phyloP scores from a whole-genome alignment of 1,140 invertebrate species.

The Caenorhabditis tropicalis region DNA sequence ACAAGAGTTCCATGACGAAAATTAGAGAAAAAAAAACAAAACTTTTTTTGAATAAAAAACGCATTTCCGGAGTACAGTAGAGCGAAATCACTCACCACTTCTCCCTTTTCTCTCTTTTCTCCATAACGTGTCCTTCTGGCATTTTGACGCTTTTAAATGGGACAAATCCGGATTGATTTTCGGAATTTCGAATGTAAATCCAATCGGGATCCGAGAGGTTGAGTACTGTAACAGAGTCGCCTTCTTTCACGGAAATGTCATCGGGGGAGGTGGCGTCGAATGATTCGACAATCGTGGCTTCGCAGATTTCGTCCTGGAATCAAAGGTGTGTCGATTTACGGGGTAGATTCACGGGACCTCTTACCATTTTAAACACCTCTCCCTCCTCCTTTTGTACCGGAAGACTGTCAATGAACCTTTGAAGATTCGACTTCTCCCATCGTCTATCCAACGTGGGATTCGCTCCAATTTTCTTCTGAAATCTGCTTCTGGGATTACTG shows the following conservation, averaged over 20 bases:
- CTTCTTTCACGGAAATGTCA: not conserved
- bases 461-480: not conserved
- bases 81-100: not conserved
- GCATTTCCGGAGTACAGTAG: too few species aligned
- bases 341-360: not conserved
- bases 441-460: not conserved
- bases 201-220: constrained; percentile 5
- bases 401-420: constrained; percentile 40
- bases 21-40: too few species aligned
- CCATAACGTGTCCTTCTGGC: not conserved
- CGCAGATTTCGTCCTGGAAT: constrained; percentile 27
- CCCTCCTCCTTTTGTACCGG: constrained; percentile 47
- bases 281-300: not conserved
- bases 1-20: too few species aligned
- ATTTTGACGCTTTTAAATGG: not conserved
- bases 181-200: not conserved
- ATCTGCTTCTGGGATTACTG: too few species aligned
- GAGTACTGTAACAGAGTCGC: not conserved
- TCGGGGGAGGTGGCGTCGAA: not conserved
- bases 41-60: too few species aligned
- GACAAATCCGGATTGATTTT: constrained; percentile 1
- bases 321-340: not conserved
- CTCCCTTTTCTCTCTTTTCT: not conserved
- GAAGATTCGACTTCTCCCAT: constrained; percentile 46
- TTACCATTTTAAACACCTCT: constrained; percentile 13